Conservation (phyloP, 2,888 invertebrate species). For the Napeogenes inachia region DNA sequence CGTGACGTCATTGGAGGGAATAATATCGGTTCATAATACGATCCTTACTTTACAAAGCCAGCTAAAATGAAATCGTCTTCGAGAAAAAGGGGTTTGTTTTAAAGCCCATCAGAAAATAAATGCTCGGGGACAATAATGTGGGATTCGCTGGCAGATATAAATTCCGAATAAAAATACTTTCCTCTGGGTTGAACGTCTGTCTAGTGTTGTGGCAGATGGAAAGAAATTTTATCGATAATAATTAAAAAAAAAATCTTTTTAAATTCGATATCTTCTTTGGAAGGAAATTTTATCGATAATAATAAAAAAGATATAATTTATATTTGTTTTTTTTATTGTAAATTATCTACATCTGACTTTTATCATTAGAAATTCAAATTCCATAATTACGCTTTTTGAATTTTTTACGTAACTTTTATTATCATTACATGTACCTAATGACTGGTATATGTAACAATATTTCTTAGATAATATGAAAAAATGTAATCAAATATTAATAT, state of each 20-base stretch:
- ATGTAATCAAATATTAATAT: conserved; percentile 10
- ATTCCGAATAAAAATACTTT: conserved; percentile 74
- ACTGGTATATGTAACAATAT: too few relatives aligned
- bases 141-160: conserved; percentile 73
- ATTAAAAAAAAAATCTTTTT: too few relatives aligned
- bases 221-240: conserved; percentile 12
- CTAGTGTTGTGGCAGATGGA: conserved; percentile 39
- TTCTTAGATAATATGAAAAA: background rate
- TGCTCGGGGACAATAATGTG: conserved; percentile 74
- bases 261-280: too few relatives aligned
- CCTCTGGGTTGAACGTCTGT: conserved; percentile 40
- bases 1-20: conserved; percentile 48
- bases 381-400: too few relatives aligned
- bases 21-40: conserved; percentile 60
- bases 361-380: too few relatives aligned
- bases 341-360: too few relatives aligned
- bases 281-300: too few relatives aligned
- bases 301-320: too few relatives aligned
- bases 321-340: too few relatives aligned
- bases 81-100: conserved; percentile 76
- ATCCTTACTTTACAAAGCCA: conserved; percentile 74
- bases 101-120: conserved; percentile 77
- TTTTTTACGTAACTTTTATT: too few relatives aligned
- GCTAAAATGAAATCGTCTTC: conserved; percentile 74
- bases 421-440: too few relatives aligned